These are phyloP conservation scores for Tipula unca DNA, from an alignment of 2,888 invertebrate species.

Conservation along the genomic window DNA sequence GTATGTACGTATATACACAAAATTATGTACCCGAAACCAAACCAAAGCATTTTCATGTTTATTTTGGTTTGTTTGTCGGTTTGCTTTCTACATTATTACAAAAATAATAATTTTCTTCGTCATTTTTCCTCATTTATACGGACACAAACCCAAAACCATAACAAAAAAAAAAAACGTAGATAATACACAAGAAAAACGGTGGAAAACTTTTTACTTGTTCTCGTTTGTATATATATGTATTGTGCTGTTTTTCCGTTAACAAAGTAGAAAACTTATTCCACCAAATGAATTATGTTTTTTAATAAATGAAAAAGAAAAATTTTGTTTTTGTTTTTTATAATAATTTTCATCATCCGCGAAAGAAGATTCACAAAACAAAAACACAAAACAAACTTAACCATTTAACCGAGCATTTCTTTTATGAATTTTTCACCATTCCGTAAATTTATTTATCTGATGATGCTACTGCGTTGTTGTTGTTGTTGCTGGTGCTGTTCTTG, in stretches of 20 bases:
- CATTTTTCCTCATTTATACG: background rate
- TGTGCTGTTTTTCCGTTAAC: background rate
- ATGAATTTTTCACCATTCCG: slow-evolving; percentile 14
- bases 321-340: background rate
- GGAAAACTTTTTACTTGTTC: background rate
- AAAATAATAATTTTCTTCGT: background rate
- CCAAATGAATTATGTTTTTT: slow-evolving; percentile 8
- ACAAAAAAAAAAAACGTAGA: background rate
- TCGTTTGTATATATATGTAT: background rate
- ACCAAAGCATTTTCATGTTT: background rate
- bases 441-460: background rate
- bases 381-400: background rate
- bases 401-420: background rate
- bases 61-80: background rate
- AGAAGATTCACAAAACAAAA: background rate
- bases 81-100: background rate
- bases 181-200: background rate
- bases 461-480: background rate
- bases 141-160: background rate
- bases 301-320: slow-evolving; percentile 14
- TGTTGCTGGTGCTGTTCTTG: background rate
- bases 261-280: slow-evolving; percentile 8
- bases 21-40: background rate
- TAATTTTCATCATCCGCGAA: background rate
- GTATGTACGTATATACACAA: background rate